phyloP scores from a whole-genome alignment of 2,888 invertebrate species.

The Eristalis pertinax region DNA sequence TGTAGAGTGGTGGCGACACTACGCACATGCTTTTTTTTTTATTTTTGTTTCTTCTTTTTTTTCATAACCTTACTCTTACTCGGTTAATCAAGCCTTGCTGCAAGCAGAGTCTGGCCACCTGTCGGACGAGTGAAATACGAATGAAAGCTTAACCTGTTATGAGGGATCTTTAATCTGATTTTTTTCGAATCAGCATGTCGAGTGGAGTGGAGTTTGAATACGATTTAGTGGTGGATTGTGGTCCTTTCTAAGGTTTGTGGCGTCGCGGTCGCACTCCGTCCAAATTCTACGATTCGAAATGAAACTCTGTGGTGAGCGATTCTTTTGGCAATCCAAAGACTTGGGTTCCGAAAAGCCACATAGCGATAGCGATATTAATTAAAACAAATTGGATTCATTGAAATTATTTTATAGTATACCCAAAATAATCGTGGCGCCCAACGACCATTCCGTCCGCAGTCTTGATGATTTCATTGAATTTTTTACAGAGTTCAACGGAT shows the following conservation, averaged over 20 bases:
- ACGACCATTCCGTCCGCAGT: too few relatives aligned
- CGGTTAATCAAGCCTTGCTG: slow-evolving; percentile 43
- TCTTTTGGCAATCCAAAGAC: too few relatives aligned
- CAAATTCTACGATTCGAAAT: neutral
- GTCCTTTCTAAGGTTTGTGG: slow-evolving; percentile 7
- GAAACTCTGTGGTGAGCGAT: too few relatives aligned
- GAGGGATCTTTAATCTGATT: neutral
- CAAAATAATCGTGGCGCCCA: too few relatives aligned
- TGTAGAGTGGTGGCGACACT: slow-evolving; percentile 75
- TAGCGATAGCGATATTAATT: too few relatives aligned
- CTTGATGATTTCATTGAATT: too few relatives aligned
- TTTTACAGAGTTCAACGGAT: too few relatives aligned
- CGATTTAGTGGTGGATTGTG: neutral
- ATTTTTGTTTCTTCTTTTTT: slow-evolving; percentile 22
- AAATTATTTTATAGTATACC: too few relatives aligned
- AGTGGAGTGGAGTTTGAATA: slow-evolving; percentile 41
- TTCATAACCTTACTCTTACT: slow-evolving; percentile 18
- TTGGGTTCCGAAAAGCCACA: too few relatives aligned
- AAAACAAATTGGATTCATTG: too few relatives aligned
- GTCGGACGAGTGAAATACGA: slow-evolving; percentile 20
- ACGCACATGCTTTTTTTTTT: neutral
- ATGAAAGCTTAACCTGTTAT: slow-evolving; percentile 45
- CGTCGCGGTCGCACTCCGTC: neutral
- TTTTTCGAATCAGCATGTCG: neutral
- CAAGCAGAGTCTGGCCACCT: slow-evolving; percentile 11